Evolutionary conservation across 1,140 invertebrate species (phyloP).

Genomic region (Philotrypesis tridentata): DNA sequence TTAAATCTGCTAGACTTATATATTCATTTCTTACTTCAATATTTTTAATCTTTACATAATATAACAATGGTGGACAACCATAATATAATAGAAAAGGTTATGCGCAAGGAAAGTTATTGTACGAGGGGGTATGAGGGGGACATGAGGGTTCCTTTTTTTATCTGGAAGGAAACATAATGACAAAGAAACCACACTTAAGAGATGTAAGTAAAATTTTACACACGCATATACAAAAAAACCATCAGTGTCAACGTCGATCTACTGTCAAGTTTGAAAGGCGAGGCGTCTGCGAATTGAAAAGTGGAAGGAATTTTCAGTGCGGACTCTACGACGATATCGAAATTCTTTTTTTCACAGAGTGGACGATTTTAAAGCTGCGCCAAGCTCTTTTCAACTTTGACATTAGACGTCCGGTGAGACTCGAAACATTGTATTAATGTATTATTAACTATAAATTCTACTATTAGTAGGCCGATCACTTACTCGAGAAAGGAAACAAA

Average conservation of each 20-base stretch:
- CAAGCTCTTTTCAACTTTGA: not conserved
- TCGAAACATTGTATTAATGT: slow-evolving; percentile 5
- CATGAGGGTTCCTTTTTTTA: no score
- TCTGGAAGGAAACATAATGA: not conserved
- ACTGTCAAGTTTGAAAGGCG: not conserved
- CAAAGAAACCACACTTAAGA: slow-evolving; percentile 23
- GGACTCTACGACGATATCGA: no score
- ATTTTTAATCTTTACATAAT: slow-evolving; percentile 17
- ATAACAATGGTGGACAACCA: slow-evolving; percentile 28
- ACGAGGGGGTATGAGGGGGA: not conserved
- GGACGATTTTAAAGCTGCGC: not conserved
- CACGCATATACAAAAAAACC: slow-evolving; percentile 22
- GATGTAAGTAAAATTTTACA: slow-evolving; percentile 19
- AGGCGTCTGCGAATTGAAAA: not conserved
- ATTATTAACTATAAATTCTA: slow-evolving; percentile 12
- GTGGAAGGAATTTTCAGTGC: no score
- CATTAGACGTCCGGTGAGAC: not conserved
- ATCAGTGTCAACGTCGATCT: slow-evolving; percentile 8
- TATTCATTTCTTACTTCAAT: not conserved
- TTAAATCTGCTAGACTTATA: not conserved
- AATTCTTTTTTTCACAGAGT: no score
- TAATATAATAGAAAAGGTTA: slow-evolving; percentile 15
- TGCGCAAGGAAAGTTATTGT: not conserved
- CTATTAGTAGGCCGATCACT: slow-evolving; percentile 24
- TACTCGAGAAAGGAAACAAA: slow-evolving; percentile 2